Evolutionary conservation across 2,888 invertebrate species (phyloP), one percentile per base, ranked within the genome.

Genomic region (Rhimphoctona megacephalus): DNA sequence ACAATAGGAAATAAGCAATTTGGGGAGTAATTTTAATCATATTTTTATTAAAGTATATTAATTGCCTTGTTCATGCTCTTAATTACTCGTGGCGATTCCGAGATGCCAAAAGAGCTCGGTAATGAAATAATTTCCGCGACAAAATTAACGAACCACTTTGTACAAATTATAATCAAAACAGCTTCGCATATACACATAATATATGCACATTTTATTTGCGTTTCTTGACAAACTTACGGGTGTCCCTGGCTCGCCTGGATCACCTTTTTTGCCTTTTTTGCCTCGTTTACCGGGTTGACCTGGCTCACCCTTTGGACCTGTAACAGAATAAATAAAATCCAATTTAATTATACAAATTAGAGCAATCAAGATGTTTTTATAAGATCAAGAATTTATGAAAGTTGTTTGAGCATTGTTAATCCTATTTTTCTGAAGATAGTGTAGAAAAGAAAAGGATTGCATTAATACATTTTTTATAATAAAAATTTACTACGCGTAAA

Each of bases 211-310:
- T 61, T 46, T 49, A 52, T 66, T 33, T 25, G 57, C 25, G 64
- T 61, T 73, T 78, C 22, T 67, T 70, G 7, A 49, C 54, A 85
- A 77, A 96, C 97, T 96, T 95, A 98, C 98, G 95, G 97, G 95
- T 86, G 97, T 96, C 76, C 98, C 94, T 83, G 96, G 95, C 90
- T 98, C 98, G 88, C 98, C 98, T 22, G 96, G 92, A 92, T 98
- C 98, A 30, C 98, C 98, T 93, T 98, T 98, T 95, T 98, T 98
- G 90, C 98, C 98, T 93, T 97, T 97, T 94, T 98, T 97, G 91
- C 98, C 98, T 92, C 97, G 95, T 94, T 98, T 98, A 89, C 98
- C 98, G 19, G 97, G 97, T 69, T 97, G 97, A 72, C 98, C 98
- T 84, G 97, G 97, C 30, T 97, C 97, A 90, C 98, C 98, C 88